Percentiles rank a stretch among this genome's conserved stretches.
phyloP scores from a whole-genome alignment of 2,113 vertebrate genomes.

The Vanacampus margaritifer region DNA sequence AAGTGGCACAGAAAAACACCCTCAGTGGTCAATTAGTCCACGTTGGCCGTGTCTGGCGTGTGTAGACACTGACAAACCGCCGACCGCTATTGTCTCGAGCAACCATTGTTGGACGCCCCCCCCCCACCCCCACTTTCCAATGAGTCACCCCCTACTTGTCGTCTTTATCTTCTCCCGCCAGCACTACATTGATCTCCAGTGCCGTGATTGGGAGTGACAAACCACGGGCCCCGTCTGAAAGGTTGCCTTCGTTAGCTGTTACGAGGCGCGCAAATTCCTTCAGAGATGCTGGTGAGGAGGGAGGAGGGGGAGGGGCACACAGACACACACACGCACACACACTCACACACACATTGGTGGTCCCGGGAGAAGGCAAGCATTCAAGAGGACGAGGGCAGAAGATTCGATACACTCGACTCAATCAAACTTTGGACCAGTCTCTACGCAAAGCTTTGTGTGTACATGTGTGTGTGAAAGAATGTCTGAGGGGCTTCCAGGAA shows the following conservation, averaged over 20 bases:
- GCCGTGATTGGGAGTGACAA: conserved; percentile 63
- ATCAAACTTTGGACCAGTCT: neutral
- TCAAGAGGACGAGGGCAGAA: neutral
- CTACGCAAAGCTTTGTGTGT: neutral
- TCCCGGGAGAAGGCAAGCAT: neutral
- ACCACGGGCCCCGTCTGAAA: conserved; percentile 44
- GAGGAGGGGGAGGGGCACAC: conserved; percentile 1
- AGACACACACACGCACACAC: neutral
- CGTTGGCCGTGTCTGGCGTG: neutral
- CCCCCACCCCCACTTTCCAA: neutral
- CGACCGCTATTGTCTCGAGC: conserved; percentile 45
- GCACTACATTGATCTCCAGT: conserved; percentile 53
- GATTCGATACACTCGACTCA: neutral
- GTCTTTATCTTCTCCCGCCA: conserved; percentile 7
- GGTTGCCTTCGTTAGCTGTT: conserved; percentile 60
- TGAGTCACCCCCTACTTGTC: conserved; percentile 11
- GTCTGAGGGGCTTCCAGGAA: neutral
- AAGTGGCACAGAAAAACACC: conserved; percentile 40
- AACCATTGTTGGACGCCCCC: conserved; percentile 35
- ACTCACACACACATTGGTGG: neutral
- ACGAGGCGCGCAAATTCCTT: conserved; percentile 37
- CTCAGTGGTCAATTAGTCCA: conserved; percentile 52
- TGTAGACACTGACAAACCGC: neutral
- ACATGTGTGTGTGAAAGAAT: conserved; percentile 35
- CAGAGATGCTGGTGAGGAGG: conserved; percentile 22